Base-by-base conservation (phyloP, 2,888 invertebrate species). In the Athetis lepigone region DNA sequence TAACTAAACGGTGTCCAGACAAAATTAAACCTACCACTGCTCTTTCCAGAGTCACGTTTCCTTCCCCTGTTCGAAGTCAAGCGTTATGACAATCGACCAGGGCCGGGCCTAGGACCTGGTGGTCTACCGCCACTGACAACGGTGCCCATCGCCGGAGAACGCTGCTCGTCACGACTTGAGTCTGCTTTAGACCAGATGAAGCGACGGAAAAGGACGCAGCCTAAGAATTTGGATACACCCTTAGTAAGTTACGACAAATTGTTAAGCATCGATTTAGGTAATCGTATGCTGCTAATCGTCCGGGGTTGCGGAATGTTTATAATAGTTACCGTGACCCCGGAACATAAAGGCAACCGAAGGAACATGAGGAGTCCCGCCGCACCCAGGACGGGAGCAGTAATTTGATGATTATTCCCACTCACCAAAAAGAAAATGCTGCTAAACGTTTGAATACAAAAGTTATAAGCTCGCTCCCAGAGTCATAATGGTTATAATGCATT, bases 121-220 rank as follows among this genome's bases (percentile, higher is more conserved):
- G 89, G 91, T 6, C 83, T 95, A 2, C 91, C 88, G 0, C 91
- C 94, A 0, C 76, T 94, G 29, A 93, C 92, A 2, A 88, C 88
- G 9, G 89, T 88, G 36, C 94, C 92, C 0, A 80, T 94, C 7
- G 90, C 89, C 50, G 95, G 95, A 4, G 95, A 96, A 56, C 93
- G 96, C 67, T 97, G 97, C 77, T 96, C 96, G 0, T 95, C 96
- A 18, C 95, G 96, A 18, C 88, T 97, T 60, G 97, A 97, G 85
- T 95, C 95, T 9, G 97, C 97, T 0, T 85, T 97, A 49, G 97
- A 97, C 72, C 96, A 96, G 80, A 93, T 97, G 84, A 95, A 96
- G 76, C 88, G 96, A 37, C 88, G 96, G 49, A 96, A 96, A 81
- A 87, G 95, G 60, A 94, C 93, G 47, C 96, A 96, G 82, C 93